phyloP scores from a whole-genome alignment of 2,888 invertebrate species.

The Tyria jacobaeae region DNA sequence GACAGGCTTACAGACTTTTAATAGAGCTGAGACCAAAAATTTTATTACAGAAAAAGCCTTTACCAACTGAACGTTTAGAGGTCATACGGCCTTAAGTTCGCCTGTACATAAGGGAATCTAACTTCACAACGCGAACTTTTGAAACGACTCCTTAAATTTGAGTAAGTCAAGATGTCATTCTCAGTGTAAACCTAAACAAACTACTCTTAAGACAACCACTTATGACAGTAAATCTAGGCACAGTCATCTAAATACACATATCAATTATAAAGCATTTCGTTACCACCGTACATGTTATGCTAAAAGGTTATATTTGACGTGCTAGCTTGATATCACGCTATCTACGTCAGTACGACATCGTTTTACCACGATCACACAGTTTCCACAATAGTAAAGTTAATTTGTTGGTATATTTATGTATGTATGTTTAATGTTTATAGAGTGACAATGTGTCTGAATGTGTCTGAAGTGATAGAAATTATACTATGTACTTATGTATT shows the following conservation, averaged over 20 bases:
- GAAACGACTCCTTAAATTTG: no score
- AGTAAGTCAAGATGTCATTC: background rate
- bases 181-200: background rate
- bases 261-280: constrained; percentile 33
- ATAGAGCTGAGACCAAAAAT: background rate
- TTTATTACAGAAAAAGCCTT: background rate
- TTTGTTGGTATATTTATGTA: background rate
- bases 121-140: no score
- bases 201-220: constrained; percentile 2
- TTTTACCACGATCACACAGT: constrained; percentile 23
- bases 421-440: background rate
- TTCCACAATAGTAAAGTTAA: constrained; percentile 15
- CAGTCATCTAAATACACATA: constrained; percentile 29
- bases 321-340: constrained; percentile 42
- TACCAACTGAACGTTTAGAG: no score
- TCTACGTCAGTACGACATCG: constrained; percentile 15
- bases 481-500: background rate
- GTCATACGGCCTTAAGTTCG: no score
- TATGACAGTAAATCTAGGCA: constrained; percentile 24
- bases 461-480: background rate
- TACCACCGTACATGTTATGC: constrained; percentile 23
- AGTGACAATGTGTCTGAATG: background rate
- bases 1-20: background rate
- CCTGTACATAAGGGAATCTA: no score
- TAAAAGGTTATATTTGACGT: constrained; percentile 30